Evolutionary conservation across 2,888 invertebrate genomes (phyloP), one percentile per base, ranked within the genome.

Genomic region (Chaetoderma sp.): DNA sequence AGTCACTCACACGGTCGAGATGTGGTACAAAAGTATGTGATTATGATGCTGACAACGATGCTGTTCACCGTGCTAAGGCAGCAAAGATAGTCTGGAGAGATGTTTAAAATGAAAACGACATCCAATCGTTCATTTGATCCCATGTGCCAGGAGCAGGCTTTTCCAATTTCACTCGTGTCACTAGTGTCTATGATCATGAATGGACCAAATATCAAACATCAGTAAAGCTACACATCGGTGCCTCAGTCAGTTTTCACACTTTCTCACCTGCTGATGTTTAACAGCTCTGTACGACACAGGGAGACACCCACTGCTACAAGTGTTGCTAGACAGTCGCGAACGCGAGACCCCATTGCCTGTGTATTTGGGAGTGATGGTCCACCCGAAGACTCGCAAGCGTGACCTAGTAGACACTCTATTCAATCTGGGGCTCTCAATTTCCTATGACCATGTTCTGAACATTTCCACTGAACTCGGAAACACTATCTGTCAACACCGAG

Each of bases 1-100:
- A n/a, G n/a, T n/a, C 56, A 52, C 25, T 49, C 50, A 57, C 52
- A 54, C 5, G 60, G 65, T 30, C 85, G 83, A 75, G 45, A 64
- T 27, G 39, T 50, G 1, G 10, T 59, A 16, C 32, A 27, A 36
- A 32, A 27, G 28, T 23, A 23, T 21, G 8, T 21, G 23, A 25
- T 5, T 21, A 28, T 13, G 45, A 55, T 25, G 59, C 57, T 56
- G 52, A 60, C 30, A 33, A 56, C 27, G 64, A 68, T 10, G 64
- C 58, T n/a, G n/a, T 68, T 13, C n/a, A 49, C 23, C 44, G 65
- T 16, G 39, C 65, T 32, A 58, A 42, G 28, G 32, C 49, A 28
- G 61, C 58, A 23, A 57, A 47, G 18, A 61, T 65, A n/a, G 36
- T 68, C 6, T 47, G 61, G 28, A 21, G 33, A 21, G 55, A 56